A percentile compares a stretch with the other conserved stretches of the same genome.
These are phyloP conservation scores for Nomada fabriciana DNA, from an alignment of 2,888 invertebrate genomes.

Conservation along the genomic window DNA sequence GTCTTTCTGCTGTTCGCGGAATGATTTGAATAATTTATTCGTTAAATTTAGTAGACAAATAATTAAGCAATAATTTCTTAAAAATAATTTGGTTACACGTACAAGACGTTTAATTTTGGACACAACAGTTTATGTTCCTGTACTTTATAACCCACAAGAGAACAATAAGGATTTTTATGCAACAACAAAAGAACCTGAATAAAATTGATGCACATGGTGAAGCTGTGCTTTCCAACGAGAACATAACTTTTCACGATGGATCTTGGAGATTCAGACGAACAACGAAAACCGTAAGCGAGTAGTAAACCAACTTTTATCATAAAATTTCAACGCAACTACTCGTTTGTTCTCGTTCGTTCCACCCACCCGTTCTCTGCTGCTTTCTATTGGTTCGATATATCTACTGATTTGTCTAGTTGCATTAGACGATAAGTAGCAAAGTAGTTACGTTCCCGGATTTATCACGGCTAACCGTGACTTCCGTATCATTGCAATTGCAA, in stretches of 20 bases:
- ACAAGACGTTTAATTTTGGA: background rate
- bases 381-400: background rate
- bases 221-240: background rate
- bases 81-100: background rate
- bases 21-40: no score
- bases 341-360: slow-evolving; percentile 30
- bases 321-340: slow-evolving; percentile 61
- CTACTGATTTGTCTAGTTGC: slow-evolving; percentile 9
- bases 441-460: slow-evolving; percentile 9
- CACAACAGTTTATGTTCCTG: background rate
- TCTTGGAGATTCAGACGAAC: slow-evolving; percentile 26
- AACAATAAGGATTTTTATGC: slow-evolving; percentile 31
- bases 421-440: slow-evolving; percentile 13
- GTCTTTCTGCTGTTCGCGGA: no score
- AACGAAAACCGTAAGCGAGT: slow-evolving; percentile 50
- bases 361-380: slow-evolving; percentile 31
- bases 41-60: no score
- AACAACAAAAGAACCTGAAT: slow-evolving; percentile 9
- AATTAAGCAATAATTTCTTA: background rate
- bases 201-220: background rate
- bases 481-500: slow-evolving; percentile 5
- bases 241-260: slow-evolving; percentile 29
- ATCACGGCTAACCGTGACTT: background rate
- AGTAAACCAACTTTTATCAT: slow-evolving; percentile 77
- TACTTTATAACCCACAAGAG: background rate